phyloP scores from a whole-genome alignment of 2,113 vertebrate genomes.

The Pluvialis apricaria region DNA sequence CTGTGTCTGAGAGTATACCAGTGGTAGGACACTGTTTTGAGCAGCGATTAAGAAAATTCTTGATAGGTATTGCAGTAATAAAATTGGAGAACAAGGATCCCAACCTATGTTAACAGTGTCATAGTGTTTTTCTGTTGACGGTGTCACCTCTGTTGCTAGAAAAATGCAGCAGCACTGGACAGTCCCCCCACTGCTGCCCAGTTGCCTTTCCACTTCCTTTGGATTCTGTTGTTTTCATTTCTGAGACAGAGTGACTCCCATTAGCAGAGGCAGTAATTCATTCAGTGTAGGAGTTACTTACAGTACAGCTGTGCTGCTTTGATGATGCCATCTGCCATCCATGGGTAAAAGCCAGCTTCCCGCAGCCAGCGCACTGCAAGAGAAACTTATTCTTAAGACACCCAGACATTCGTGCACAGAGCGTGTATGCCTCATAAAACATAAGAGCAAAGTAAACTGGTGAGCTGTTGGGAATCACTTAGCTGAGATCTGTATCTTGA shows the following conservation, averaged over 20 bases:
- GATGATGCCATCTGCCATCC: slow-evolving; percentile 47
- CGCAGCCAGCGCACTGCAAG: not conserved
- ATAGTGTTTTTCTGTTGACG: not conserved
- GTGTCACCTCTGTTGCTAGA: not conserved
- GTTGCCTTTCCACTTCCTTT: not conserved
- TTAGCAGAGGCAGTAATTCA: slow-evolving; percentile 12
- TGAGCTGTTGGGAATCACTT: not conserved
- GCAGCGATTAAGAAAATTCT: not conserved
- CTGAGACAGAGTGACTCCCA: not conserved
- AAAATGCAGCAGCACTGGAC: not conserved
- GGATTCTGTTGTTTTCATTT: not conserved
- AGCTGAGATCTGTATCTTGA: not conserved
- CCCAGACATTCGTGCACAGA: not conserved
- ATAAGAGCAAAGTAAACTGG: not conserved
- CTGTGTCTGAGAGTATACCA: too few species aligned
- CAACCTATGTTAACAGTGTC: not conserved
- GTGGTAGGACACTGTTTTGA: not conserved
- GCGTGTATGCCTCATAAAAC: not conserved
- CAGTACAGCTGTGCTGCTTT: slow-evolving; percentile 51
- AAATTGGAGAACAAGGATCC: not conserved
- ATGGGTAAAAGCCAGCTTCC: slow-evolving; percentile 13
- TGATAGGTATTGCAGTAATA: not conserved
- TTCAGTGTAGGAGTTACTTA: slow-evolving; percentile 18
- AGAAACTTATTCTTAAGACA: not conserved
- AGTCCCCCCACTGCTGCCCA: not conserved